Evolutionary conservation across 2,113 vertebrate genomes (phyloP).

Genomic region (Enhydra lutris): DNA sequence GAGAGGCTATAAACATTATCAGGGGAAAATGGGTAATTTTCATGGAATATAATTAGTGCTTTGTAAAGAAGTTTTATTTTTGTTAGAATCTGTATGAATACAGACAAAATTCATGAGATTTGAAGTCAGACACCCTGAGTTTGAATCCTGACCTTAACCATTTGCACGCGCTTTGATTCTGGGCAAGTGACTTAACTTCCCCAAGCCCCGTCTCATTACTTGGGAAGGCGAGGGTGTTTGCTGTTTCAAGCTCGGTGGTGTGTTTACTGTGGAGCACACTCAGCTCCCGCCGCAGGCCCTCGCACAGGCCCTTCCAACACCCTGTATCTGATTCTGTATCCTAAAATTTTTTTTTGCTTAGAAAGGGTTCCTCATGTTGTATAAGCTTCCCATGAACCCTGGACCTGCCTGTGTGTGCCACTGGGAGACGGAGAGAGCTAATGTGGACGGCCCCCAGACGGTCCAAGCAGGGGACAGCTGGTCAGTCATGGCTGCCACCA

Average conservation of each 20-base stretch:
- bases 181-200: background rate
- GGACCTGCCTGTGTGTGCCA: background rate
- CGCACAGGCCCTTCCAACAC: background rate
- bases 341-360: background rate
- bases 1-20: background rate
- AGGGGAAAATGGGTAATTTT: background rate
- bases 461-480: background rate
- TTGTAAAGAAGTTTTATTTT: conserved; percentile 12
- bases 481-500: background rate
- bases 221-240: background rate
- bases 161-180: background rate
- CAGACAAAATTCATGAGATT: background rate
- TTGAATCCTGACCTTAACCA: background rate
- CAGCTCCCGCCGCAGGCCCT: background rate
- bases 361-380: background rate
- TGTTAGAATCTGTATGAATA: background rate
- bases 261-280: background rate
- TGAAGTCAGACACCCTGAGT: background rate
- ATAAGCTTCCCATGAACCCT: background rate
- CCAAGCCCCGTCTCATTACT: background rate
- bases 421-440: background rate
- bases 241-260: background rate
- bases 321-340: background rate
- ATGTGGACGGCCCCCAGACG: background rate
- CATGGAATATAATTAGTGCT: background rate